phyloP scores from a whole-genome alignment of 2,888 invertebrate species.

The Dryobotodes eremita region DNA sequence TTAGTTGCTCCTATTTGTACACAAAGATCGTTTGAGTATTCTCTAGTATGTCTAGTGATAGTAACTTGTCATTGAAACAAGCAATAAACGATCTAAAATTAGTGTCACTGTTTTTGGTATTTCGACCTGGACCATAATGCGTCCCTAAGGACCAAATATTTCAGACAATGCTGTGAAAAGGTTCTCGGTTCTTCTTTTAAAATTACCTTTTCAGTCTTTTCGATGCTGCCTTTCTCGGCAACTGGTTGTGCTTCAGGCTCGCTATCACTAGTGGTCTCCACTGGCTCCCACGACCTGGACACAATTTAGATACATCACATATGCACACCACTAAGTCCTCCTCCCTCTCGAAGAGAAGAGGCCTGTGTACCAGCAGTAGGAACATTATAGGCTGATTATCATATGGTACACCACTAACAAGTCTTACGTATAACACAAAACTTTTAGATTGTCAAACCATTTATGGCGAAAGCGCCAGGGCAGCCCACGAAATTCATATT shows the following conservation, averaged over 20 bases:
- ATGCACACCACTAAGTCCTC: neutral
- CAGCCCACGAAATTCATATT: neutral
- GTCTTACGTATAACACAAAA: too few relatives aligned
- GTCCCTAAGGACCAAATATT: neutral
- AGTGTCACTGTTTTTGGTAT: neutral
- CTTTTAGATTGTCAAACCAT: neutral
- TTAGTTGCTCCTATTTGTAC: slow-evolving; percentile 83
- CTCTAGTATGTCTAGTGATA: neutral
- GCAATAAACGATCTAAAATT: neutral
- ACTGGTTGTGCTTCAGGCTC: slow-evolving; percentile 84
- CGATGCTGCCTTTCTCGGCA: slow-evolving; percentile 88
- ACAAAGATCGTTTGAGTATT: neutral
- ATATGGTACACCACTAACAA: too few relatives aligned
- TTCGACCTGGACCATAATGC: neutral
- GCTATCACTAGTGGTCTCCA: slow-evolving; percentile 86
- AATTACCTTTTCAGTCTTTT: slow-evolving; percentile 89
- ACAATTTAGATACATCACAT: neutral
- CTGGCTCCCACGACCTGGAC: slow-evolving; percentile 85
- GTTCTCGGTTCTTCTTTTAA: neutral
- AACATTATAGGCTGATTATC: too few relatives aligned
- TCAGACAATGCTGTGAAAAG: neutral
- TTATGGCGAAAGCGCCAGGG: neutral
- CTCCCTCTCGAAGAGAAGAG: too few relatives aligned
- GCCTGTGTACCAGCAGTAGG: too few relatives aligned
- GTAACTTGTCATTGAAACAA: neutral